Evolutionary conservation across 2,888 invertebrate genomes (phyloP).

Genomic region (Diplolepis rosae): DNA sequence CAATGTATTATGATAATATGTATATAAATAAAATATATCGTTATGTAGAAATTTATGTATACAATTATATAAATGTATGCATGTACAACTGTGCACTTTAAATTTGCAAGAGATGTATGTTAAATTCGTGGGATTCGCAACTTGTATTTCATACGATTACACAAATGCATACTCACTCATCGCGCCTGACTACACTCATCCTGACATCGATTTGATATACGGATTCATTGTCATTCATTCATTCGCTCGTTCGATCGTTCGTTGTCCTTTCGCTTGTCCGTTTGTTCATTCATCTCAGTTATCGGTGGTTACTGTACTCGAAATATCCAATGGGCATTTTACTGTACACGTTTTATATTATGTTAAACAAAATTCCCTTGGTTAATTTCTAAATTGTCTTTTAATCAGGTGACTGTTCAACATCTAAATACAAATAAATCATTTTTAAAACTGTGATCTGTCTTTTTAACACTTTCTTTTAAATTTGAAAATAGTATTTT

Average conservation of each 20-base stretch:
- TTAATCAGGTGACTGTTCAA: no score
- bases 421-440: no score
- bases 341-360: not conserved
- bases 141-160: constrained; percentile 47
- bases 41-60: not conserved
- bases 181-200: constrained; percentile 48
- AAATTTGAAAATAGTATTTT: no score
- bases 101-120: not conserved
- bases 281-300: constrained; percentile 35
- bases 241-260: constrained; percentile 53
- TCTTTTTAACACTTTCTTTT: no score
- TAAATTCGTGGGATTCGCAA: constrained; percentile 19
- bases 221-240: constrained; percentile 64
- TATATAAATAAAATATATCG: constrained; percentile 5
- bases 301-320: not conserved
- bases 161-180: constrained; percentile 44
- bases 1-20: not conserved
- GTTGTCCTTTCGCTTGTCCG: constrained; percentile 38
- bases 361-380: no score
- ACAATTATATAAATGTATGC: constrained; percentile 33
- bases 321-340: not conserved
- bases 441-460: no score
- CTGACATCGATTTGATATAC: constrained; percentile 61
- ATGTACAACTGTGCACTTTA: constrained; percentile 18
- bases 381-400: no score